phyloP scores from a whole-genome alignment of 2,797 vertebrate species.

The Micrastur ruficollis region DNA sequence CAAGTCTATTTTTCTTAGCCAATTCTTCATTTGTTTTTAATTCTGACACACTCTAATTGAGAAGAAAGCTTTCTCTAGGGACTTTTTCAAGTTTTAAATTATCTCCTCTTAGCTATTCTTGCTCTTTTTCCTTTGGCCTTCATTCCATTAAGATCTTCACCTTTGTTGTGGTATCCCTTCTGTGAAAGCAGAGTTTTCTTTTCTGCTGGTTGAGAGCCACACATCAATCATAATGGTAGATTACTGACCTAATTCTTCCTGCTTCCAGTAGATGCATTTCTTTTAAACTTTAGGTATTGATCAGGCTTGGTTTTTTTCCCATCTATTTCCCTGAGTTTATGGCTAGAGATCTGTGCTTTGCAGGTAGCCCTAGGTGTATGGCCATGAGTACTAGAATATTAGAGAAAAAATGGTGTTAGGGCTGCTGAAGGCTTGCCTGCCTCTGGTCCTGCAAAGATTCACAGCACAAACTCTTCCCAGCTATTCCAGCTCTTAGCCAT shows the following conservation, averaged over 20 bases:
- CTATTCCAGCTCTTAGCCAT: neutral
- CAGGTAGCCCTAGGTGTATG: neutral
- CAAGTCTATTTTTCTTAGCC: neutral
- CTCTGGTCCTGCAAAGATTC: neutral
- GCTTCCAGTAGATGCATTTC: neutral
- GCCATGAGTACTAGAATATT: neutral
- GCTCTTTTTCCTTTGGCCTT: neutral
- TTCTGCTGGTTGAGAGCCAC: neutral
- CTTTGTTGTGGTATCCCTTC: neutral
- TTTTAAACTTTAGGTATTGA: neutral
- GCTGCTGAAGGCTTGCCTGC: neutral
- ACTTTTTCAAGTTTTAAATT: neutral
- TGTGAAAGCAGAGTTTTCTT: neutral
- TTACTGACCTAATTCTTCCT: neutral
- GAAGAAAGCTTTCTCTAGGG: neutral
- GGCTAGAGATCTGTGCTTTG: neutral
- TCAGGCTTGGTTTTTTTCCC: neutral
- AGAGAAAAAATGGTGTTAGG: neutral
- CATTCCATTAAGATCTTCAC: neutral
- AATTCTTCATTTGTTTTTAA: neutral
- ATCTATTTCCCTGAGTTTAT: neutral
- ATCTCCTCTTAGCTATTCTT: neutral
- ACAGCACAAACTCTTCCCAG: neutral
- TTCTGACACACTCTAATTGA: neutral
- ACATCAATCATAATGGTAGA: rapidly evolving